Evolutionary conservation across 2,888 invertebrate species (phyloP), one percentile per base, ranked within the genome.

Genomic region (Hydrotaea cyrtoneurina): DNA sequence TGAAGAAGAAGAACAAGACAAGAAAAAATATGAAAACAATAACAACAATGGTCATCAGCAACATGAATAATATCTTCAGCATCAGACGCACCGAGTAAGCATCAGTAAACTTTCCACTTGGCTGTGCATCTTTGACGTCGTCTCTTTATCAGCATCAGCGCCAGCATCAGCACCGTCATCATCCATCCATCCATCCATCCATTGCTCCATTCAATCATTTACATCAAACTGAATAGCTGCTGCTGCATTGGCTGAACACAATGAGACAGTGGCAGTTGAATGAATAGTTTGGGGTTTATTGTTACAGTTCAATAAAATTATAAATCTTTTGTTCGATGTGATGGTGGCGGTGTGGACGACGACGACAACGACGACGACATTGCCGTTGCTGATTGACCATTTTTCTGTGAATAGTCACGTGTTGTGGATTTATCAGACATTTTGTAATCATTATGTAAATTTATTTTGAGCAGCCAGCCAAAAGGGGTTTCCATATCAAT

Each of bases 391-490:
- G 59, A 59, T 59, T 59, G 59, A 59, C 59, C 59, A 59, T 39
- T 66, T 66, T n/a, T 39, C 43, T 11, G n/a, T 17, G 13, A 39
- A 39, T 36, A 39, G 57, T 72, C 72, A 72, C 72, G 72, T 39
- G 55, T 36, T 39, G 0, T 57, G 19, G 53, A 72, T 72, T 57
- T 43, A 39, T 66, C 39, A 66, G 11, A 57, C 11, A 15, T 26
- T 72, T 72, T 72, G 36, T 72, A 55, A 55, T 11, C 17, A 50
- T 17, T 72, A 36, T 72, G 72, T 53, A 55, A 72, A 55, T 71
- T 71, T 66, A 43, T 66, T n/a, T 39, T 19, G 43, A 21, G 10
- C 66, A 66, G 39, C 19, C 66, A 66, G 39, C 19, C 17, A 66
- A 43, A 11, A 43, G 66, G 66, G 43, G 17, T 43, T 66, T 43